Conservation (phyloP, 1,140 invertebrate genomes). For the Formica selysi region DNA sequence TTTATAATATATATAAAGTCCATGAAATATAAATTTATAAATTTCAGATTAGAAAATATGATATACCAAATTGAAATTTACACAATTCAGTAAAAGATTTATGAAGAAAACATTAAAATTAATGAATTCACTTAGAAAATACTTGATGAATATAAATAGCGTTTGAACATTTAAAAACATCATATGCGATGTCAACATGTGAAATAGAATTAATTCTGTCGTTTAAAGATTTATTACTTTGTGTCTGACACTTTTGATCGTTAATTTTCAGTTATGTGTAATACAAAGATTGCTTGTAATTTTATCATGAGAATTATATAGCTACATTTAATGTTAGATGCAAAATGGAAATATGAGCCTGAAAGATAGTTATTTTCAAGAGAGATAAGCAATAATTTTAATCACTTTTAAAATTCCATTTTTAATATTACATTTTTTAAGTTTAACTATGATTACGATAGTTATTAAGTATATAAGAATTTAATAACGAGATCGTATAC, state of each 20-base stretch:
- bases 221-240: neutral
- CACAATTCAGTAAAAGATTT: neutral
- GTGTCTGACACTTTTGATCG: neutral
- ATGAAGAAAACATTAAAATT: neutral
- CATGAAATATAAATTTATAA: neutral
- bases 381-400: conserved; percentile 12
- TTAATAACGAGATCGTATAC: neutral
- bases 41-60: neutral
- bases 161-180: neutral
- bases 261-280: neutral
- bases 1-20: neutral
- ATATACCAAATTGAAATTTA: neutral
- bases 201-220: neutral
- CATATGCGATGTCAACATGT: neutral
- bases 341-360: neutral
- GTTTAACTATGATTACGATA: conserved; percentile 1
- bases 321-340: conserved; percentile 12
- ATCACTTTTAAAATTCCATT: neutral
- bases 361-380: neutral
- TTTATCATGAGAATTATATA: conserved; percentile 4
- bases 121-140: neutral
- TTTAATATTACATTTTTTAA: neutral
- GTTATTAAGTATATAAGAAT: neutral
- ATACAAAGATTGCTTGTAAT: neutral
- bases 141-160: neutral